Evolutionary conservation across 1,140 invertebrate species (phyloP).

Genomic region (Tribolium castaneum): DNA sequence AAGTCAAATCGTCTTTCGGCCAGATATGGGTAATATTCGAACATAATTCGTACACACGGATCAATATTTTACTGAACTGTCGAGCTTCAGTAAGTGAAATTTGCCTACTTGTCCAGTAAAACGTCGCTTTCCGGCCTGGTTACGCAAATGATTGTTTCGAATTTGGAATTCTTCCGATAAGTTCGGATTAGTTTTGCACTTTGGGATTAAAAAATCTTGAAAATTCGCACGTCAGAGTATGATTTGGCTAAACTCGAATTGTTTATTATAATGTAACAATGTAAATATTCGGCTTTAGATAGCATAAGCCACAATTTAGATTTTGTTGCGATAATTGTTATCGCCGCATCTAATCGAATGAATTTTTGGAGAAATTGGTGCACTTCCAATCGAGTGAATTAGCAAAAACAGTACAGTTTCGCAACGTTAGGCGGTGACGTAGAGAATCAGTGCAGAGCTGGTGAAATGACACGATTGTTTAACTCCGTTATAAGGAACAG

Average conservation of each 20-base stretch:
- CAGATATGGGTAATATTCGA: neutral
- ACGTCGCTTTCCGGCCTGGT: neutral
- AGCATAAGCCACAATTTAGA: neutral
- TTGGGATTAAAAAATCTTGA: neutral
- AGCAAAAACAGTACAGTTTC: constrained; percentile 43
- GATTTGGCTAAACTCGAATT: neutral
- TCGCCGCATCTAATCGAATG: neutral
- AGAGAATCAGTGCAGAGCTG: constrained; percentile 55
- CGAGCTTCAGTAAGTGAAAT: neutral
- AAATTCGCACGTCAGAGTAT: neutral
- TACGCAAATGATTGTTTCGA: neutral
- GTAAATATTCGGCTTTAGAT: neutral
- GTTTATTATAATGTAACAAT: neutral
- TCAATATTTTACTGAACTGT: neutral
- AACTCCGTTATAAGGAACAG: constrained; percentile 55
- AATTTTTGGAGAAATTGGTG: neutral
- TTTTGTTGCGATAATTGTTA: neutral
- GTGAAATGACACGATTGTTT: constrained; percentile 58
- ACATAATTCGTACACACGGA: neutral
- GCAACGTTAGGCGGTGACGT: constrained; percentile 46
- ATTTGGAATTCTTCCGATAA: neutral
- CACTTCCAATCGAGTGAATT: constrained; percentile 33
- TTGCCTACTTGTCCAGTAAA: neutral
- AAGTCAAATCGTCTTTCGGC: neutral
- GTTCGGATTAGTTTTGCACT: neutral